These are phyloP conservation scores for Druon quercuslanigerum DNA, from an alignment of 1,140 invertebrate species.

Conservation along the genomic window DNA sequence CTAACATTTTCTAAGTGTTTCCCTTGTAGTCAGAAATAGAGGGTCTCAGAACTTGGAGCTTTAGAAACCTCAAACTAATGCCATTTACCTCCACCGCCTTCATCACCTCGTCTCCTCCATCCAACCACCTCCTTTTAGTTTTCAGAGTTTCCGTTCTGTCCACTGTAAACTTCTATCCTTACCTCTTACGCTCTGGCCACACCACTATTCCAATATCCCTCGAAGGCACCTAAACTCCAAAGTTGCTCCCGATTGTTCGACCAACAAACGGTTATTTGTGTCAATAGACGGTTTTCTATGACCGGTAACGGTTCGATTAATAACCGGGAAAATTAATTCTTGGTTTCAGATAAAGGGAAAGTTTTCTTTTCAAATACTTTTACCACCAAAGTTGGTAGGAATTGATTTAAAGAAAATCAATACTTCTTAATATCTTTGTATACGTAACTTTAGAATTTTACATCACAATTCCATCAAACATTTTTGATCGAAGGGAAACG, in stretches of 20 bases:
- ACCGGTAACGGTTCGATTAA: neutral
- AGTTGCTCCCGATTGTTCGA: slow-evolving; percentile 48
- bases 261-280: slow-evolving; percentile 46
- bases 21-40: slow-evolving; percentile 40
- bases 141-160: slow-evolving; percentile 52
- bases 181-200: slow-evolving; percentile 46
- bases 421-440: too few relatives aligned
- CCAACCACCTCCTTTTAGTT: slow-evolving; percentile 23
- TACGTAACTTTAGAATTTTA: too few relatives aligned
- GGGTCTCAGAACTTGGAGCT: slow-evolving; percentile 55
- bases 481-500: too few relatives aligned
- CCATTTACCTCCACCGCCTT: slow-evolving; percentile 51
- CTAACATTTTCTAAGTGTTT: slow-evolving; percentile 37
- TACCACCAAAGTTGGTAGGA: too few relatives aligned
- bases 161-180: slow-evolving; percentile 45
- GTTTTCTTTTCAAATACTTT: neutral
- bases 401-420: too few relatives aligned
- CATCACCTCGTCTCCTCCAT: slow-evolving; percentile 13
- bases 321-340: neutral
- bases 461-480: too few relatives aligned
- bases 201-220: slow-evolving; percentile 50
- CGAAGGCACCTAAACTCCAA: slow-evolving; percentile 42
- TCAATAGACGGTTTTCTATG: slow-evolving; percentile 19
- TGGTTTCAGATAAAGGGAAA: neutral
- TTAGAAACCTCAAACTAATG: slow-evolving; percentile 60